Evolutionary conservation across 2,113 vertebrate genomes (phyloP).

Genomic region (Hipposideros armiger): DNA sequence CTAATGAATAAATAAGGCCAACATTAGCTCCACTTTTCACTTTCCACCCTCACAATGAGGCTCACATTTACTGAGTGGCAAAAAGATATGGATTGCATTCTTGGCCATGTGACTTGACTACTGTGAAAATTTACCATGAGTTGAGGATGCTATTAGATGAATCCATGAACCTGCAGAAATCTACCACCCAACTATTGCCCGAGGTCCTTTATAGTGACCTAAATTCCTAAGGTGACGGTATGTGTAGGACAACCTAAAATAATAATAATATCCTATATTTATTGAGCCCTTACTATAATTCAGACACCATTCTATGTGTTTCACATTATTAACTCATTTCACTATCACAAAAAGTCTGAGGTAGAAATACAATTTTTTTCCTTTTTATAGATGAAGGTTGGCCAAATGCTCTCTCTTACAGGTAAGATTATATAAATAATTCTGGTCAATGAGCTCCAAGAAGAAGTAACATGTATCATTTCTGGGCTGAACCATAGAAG

Average conservation of each 20-base stretch:
- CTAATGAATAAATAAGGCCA: neutral
- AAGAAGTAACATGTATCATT: neutral
- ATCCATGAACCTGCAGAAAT: too few relatives aligned
- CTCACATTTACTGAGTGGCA: neutral
- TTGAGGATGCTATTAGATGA: neutral
- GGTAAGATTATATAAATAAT: neutral
- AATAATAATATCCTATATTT: neutral
- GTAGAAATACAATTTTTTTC: neutral
- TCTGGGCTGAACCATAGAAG: neutral
- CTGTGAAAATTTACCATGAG: neutral
- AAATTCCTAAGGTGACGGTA: neutral
- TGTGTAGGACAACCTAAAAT: neutral
- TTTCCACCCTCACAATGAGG: neutral
- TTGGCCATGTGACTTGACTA: too few relatives aligned
- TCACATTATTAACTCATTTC: neutral
- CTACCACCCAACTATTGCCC: neutral
- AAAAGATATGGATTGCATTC: neutral
- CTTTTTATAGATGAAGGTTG: neutral
- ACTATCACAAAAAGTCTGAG: neutral
- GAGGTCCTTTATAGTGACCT: neutral
- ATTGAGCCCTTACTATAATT: neutral
- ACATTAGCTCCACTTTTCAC: neutral
- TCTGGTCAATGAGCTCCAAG: neutral
- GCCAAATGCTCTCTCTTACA: neutral
- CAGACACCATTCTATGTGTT: neutral